phyloP scores from a whole-genome alignment of 1,140 invertebrate genomes.

The Rhynchophorus ferrugineus region DNA sequence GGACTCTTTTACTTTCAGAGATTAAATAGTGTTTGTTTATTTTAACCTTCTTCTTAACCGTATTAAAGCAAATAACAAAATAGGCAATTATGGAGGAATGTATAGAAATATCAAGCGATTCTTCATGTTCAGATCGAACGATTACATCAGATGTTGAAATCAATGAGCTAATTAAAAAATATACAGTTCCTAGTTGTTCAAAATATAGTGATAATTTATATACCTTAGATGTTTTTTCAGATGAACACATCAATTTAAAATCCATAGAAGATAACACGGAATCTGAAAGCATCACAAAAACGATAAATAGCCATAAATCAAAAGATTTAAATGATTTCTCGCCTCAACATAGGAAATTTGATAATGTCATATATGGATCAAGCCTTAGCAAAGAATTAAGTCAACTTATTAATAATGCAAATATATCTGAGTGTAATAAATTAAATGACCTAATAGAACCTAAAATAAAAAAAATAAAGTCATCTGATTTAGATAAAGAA shows the following conservation, averaged over 20 bases:
- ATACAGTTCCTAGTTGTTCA: not conserved
- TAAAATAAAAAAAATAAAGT: slow-evolving; percentile 10
- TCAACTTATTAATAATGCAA: not conserved
- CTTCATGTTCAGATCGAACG: slow-evolving; percentile 1
- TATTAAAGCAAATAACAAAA: too few relatives aligned
- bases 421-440: not conserved
- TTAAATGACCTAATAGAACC: not conserved
- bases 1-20: too few relatives aligned
- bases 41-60: too few relatives aligned
- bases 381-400: too few relatives aligned
- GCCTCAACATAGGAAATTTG: too few relatives aligned
- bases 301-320: too few relatives aligned
- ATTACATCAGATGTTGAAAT: slow-evolving; percentile 3
- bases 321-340: too few relatives aligned
- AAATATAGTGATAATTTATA: not conserved
- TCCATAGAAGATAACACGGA: not conserved
- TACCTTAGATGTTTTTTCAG: not conserved
- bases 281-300: too few relatives aligned
- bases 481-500: not conserved
- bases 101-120: not conserved
- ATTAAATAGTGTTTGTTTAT: too few relatives aligned
- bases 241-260: not conserved
- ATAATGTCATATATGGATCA: too few relatives aligned
- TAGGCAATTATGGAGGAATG: too few relatives aligned
- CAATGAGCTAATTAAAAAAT: slow-evolving; percentile 3